These are phyloP conservation scores for Ptychoptera albimana DNA, from an alignment of 2,888 invertebrate genomes.

Conservation along the genomic window DNA sequence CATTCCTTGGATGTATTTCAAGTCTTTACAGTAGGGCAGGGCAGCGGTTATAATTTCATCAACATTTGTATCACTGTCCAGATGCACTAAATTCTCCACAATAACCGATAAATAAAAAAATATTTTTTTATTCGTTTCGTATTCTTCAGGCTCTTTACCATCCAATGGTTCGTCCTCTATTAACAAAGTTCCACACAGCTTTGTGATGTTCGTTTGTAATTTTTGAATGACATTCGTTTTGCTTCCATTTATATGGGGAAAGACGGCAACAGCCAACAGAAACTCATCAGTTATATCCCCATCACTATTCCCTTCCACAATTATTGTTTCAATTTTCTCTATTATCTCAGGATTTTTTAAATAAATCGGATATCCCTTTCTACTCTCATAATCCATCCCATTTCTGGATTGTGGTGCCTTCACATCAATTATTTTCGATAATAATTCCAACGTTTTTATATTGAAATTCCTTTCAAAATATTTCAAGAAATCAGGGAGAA, in stretches of 20 bases:
- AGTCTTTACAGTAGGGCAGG: constrained; percentile 32
- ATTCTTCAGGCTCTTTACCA: constrained; percentile 1
- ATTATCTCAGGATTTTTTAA: constrained; percentile 24
- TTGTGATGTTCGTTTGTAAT: constrained; percentile 21
- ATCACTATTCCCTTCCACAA: constrained; percentile 15
- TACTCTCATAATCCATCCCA: constrained; percentile 41
- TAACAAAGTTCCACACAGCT: constrained; percentile 15
- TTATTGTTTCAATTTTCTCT: not conserved
- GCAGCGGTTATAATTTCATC: constrained; percentile 31
- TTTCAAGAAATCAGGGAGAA: constrained; percentile 49
- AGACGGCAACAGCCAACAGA: constrained; percentile 18
- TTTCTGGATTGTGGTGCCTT: constrained; percentile 47
- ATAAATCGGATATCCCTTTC: constrained; percentile 51
- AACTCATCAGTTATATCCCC: constrained; percentile 27
- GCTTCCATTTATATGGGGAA: constrained; percentile 18
- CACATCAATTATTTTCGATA: constrained; percentile 46
- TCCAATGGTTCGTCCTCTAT: not conserved
- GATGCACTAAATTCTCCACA: constrained; percentile 42
- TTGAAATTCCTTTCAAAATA: constrained; percentile 40
- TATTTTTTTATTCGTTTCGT: constrained; percentile 9
- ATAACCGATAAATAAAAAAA: constrained; percentile 40
- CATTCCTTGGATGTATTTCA: constrained; percentile 33
- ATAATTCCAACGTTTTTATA: constrained; percentile 37
- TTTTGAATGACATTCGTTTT: constrained; percentile 4
- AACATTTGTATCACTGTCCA: constrained; percentile 24